Evolutionary conservation across 2,113 vertebrate species (phyloP).

Genomic region (Nymphicus hollandicus): DNA sequence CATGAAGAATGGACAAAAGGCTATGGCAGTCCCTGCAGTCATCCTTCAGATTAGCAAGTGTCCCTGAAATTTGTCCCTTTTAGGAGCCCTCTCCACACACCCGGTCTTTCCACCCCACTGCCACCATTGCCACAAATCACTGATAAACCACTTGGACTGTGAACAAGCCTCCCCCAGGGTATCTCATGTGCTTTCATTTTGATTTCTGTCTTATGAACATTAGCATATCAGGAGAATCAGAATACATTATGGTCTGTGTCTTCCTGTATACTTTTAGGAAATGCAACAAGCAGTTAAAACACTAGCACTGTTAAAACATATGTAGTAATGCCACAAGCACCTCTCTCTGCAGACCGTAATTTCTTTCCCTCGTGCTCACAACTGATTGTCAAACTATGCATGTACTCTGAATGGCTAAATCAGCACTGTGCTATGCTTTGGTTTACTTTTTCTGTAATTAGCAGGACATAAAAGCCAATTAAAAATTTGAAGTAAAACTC

Average conservation of each 20-base stretch:
- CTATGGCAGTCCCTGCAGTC: fast-evolving
- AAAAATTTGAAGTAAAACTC: neutral
- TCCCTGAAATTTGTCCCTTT: neutral
- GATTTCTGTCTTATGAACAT: neutral
- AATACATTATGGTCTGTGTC: neutral
- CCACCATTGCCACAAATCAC: fast-evolving
- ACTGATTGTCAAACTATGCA: neutral
- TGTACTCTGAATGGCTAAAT: neutral
- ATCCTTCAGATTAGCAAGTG: neutral
- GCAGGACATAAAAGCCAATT: neutral
- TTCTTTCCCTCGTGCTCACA: neutral
- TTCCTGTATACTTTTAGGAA: neutral
- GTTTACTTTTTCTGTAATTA: neutral
- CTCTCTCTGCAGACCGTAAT: neutral
- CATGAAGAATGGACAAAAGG: neutral
- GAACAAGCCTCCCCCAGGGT: neutral
- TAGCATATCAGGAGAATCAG: neutral
- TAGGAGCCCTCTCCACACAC: neutral
- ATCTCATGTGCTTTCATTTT: neutral
- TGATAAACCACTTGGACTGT: neutral
- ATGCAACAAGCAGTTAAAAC: neutral
- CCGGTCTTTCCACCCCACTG: neutral
- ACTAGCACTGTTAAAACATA: neutral
- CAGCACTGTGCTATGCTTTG: neutral
- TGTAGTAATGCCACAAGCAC: neutral